These are phyloP conservation scores for Drosophila lini DNA, from an alignment of 1,140 invertebrate genomes.

Conservation along the genomic window DNA sequence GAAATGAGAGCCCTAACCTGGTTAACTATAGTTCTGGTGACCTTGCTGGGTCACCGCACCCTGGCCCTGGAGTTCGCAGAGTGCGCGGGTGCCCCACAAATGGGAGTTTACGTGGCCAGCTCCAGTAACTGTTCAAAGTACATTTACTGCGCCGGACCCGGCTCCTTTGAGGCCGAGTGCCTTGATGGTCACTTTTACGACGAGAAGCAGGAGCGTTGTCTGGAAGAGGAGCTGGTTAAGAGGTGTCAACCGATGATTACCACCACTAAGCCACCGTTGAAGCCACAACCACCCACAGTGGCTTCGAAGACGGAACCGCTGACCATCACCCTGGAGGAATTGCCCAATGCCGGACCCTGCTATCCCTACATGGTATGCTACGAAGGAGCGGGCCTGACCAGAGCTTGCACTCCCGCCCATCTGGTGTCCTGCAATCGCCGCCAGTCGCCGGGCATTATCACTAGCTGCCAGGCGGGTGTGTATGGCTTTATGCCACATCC, in stretches of 20 bases:
- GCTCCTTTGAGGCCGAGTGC: slow-evolving; percentile 51
- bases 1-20: slow-evolving; percentile 18
- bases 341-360: slow-evolving; percentile 39
- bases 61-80: slow-evolving; percentile 14
- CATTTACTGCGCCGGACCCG: slow-evolving; percentile 48
- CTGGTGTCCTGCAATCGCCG: slow-evolving; percentile 39
- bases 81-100: slow-evolving; percentile 23
- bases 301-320: slow-evolving; percentile 16
- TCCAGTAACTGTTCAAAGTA: slow-evolving; percentile 42
- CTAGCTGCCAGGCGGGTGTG: slow-evolving; percentile 41
- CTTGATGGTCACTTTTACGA: slow-evolving; percentile 36
- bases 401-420: slow-evolving; percentile 43
- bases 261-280: neutral
- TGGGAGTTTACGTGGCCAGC: slow-evolving; percentile 46
- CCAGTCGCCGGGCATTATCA: slow-evolving; percentile 11
- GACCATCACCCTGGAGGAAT: slow-evolving; percentile 21
- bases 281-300: neutral
- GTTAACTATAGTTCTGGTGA: slow-evolving; percentile 5
- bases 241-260: neutral
- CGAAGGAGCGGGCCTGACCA: slow-evolving; percentile 51
- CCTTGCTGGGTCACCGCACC: slow-evolving; percentile 11
- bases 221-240: slow-evolving; percentile 22
- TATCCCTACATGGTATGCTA: slow-evolving; percentile 53
- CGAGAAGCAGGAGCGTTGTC: slow-evolving; percentile 33
- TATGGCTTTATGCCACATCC: slow-evolving; percentile 64